Evolutionary conservation across 2,888 invertebrate genomes (phyloP), one percentile per base, ranked within the genome.

Genomic region (Rhopalosiphum nymphaeae): DNA sequence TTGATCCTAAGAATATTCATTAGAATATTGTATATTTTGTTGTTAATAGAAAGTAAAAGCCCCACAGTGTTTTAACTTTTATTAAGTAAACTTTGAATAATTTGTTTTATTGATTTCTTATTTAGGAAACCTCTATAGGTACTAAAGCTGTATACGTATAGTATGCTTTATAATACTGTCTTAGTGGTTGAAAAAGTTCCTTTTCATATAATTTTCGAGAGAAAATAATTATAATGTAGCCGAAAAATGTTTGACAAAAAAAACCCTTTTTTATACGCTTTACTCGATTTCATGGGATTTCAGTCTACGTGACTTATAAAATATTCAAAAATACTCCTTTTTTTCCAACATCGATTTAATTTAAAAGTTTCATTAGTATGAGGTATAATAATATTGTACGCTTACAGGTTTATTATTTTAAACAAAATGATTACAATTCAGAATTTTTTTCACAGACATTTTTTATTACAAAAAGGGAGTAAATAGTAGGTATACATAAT

Each of bases 261-360:
- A 67, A 46, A 4, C 49, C 36, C 49, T 29, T 1, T 67, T 61
- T 11, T 9, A 29, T 67, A 87, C 11, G 29, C 26, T 42, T 56
- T 7, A 44, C 10, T 92, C 46, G 29, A 53, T 92, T 92, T 67
- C 53, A 42, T 53, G 92, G 92, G 53, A 88, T 88, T 87, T 88
- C 9, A 36, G 46, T 53, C 49, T 84, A 93, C 93, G 93, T 90
- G 93, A 90, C 85, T 93, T 61, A 93, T 90, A 93, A 93, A 93
- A 89, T 93, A 90, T 93, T 93, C 90, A 93, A 49, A 61, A 85
- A 84, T 46, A 85, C 85, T 57, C 42, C 78, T n/a, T 56, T 67
- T 44, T 89, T 44, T n/a, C 56, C 85, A 42, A 9, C 57, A 89
- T 93, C 61, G 85, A 93, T 90, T 93, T 10, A 61, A 87, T 36